Evolutionary conservation across 2,888 invertebrate species (phyloP).

Genomic region (Dasysyrphus albostriatus): DNA sequence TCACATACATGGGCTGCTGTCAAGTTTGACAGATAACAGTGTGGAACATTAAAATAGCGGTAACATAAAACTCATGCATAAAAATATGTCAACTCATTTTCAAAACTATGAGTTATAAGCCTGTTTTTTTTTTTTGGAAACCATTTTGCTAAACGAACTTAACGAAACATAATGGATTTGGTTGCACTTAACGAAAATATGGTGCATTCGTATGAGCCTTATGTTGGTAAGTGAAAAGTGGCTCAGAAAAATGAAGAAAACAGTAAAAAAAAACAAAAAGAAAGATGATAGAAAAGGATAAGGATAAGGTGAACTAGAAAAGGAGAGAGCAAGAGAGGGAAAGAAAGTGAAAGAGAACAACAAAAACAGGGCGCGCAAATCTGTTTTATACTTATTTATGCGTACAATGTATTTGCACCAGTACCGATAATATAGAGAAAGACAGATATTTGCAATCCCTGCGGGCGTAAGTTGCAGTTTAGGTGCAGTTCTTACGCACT

Average conservation of each 20-base stretch:
- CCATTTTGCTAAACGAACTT: constrained; percentile 38
- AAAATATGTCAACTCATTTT: constrained; percentile 40
- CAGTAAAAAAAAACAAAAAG: neutral
- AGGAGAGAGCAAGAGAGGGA: constrained; percentile 29
- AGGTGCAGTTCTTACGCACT: constrained; percentile 68
- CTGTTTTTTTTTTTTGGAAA: neutral
- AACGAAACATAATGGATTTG: constrained; percentile 55
- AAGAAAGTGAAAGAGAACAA: constrained; percentile 37
- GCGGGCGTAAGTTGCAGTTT: constrained; percentile 66
- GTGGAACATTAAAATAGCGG: constrained; percentile 48
- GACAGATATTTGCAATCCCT: constrained; percentile 27
- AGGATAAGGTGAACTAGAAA: constrained; percentile 8
- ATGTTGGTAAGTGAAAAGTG: constrained; percentile 65
- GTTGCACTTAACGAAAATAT: constrained; percentile 57
- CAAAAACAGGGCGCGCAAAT: constrained; percentile 50
- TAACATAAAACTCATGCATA: constrained; percentile 59
- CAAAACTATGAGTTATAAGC: constrained; percentile 52
- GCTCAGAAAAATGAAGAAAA: constrained; percentile 49
- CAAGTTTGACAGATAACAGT: constrained; percentile 56
- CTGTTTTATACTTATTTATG: constrained; percentile 40
- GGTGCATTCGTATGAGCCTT: constrained; percentile 73
- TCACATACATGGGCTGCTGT: constrained; percentile 51
- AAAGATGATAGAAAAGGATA: constrained; percentile 30
- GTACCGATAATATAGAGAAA: constrained; percentile 50
- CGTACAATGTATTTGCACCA: constrained; percentile 69